Evolutionary conservation across 2,797 vertebrate species (phyloP), one percentile per base, ranked within the genome.

Genomic region (Euphonia xanthogaster): DNA sequence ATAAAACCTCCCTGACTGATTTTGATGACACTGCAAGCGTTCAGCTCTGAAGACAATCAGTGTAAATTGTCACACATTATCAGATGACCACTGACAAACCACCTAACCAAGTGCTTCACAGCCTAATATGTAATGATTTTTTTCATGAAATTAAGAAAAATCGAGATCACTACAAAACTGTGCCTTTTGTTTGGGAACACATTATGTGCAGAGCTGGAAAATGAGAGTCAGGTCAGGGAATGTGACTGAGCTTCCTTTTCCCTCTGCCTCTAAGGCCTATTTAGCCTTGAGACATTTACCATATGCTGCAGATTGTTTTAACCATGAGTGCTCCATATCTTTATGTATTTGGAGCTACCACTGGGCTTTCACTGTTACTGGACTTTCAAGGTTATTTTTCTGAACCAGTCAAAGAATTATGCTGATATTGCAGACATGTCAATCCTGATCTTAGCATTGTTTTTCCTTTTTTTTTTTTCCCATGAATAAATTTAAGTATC

Each of bases 11-110:
- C 50, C 17, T 0, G 6, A 48, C 40, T 86, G 70, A 74, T 96
- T 94, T 10, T 90, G 91, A 88, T 88, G 90, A 77, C 42, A 58
- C n/a, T 62, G 72, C 31, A 75, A 77, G 66, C 31, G 5, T 74
- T 82, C 68, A 82, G 31, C 30, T 85, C 77, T 60, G 42, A 54
- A 85, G 61, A n/a, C 27, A 74, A 79, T 88, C 44, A 33, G 31
- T 78, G 47, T 90, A 83, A 91, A 77, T 83, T 77, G 78, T 71
- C 68, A 83, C 37, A 74, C 1, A 1, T 68, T 71, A 65, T 72
- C 78, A 55, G 88, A 85, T 47, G 83, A 73, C 53, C 40, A 57
- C 10, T 71, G 90, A 75, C 35, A 86, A 80, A n/a, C 39, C 70
- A 75, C 23, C 31, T 44, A 70, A 77, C 61, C 35, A 6, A 42